phyloP scores from a whole-genome alignment of 64 coral and sea anemone species.

The Porites australiensis region DNA sequence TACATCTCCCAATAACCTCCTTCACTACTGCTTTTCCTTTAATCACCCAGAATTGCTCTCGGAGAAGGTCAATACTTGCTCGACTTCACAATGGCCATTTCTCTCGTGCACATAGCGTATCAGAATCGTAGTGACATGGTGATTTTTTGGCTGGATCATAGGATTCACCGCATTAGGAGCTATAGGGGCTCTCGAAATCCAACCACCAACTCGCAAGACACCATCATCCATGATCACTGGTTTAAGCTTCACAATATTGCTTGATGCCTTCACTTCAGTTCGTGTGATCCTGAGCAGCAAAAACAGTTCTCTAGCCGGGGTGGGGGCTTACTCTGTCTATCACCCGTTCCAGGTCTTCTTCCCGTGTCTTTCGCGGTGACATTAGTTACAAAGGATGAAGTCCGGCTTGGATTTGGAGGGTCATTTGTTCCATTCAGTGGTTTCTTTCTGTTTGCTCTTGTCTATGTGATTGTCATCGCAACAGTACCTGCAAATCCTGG shows the following conservation, averaged over 20 bases:
- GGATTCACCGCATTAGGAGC: too few relatives aligned
- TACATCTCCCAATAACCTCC: too few relatives aligned
- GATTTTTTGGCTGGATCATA: too few relatives aligned
- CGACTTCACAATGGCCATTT: too few relatives aligned
- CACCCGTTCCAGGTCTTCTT: background rate
- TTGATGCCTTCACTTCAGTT: background rate
- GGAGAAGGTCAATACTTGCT: too few relatives aligned
- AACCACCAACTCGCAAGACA: too few relatives aligned
- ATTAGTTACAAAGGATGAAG: conserved; percentile 22
- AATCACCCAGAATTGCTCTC: too few relatives aligned
- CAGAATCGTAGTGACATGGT: too few relatives aligned
- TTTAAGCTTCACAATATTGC: background rate
- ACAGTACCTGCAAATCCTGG: conserved; percentile 63
- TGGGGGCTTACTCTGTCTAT: background rate
- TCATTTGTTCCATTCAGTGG: background rate
- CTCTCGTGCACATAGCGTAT: too few relatives aligned
- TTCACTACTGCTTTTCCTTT: too few relatives aligned
- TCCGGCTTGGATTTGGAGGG: conserved; percentile 11
- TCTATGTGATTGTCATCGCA: background rate
- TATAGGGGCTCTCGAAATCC: too few relatives aligned
- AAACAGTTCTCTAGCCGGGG: background rate
- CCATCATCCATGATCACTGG: background rate
- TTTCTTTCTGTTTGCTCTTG: conserved; percentile 21
- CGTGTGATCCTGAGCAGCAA: conserved; percentile 58
- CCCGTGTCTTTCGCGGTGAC: background rate